Evolutionary conservation across 2,113 vertebrate species (phyloP).

Genomic region (Gracilinanus agilis): DNA sequence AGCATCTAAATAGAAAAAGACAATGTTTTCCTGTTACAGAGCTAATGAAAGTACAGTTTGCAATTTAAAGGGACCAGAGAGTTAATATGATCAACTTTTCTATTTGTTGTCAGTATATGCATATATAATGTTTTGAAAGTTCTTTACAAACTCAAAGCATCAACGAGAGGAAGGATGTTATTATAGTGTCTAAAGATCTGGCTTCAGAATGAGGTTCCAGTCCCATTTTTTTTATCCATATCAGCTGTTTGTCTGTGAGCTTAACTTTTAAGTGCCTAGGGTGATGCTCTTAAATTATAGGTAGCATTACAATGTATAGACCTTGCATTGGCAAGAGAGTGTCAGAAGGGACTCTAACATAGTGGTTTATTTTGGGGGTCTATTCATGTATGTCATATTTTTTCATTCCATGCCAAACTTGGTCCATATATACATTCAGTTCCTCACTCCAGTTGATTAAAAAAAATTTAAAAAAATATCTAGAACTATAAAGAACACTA

Average conservation of each 20-base stretch:
- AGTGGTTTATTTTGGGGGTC: conserved; percentile 63
- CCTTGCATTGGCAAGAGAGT: conserved; percentile 41
- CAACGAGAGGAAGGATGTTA: background rate
- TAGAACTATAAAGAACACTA: background rate
- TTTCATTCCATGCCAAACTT: conserved; percentile 63
- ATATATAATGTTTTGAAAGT: conserved; percentile 39
- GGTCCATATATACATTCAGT: conserved; percentile 2
- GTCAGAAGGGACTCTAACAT: conserved; percentile 50
- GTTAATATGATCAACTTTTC: no score
- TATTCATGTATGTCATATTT: conserved; percentile 53
- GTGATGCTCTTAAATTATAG: background rate
- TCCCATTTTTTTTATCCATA: background rate
- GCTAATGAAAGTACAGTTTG: background rate
- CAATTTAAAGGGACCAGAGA: conserved; percentile 12
- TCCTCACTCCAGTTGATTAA: background rate
- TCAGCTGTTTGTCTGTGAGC: background rate
- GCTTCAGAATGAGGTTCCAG: background rate
- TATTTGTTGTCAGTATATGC: no score
- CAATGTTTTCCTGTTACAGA: background rate
- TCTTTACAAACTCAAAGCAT: conserved; percentile 36
- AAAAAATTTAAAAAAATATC: background rate
- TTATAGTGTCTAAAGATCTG: background rate
- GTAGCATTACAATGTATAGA: conserved; percentile 48
- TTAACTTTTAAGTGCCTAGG: background rate
- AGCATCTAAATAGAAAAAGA: conserved; percentile 35